Evolutionary conservation across 2,888 invertebrate species (phyloP).

Genomic region (Drosophila histrio): DNA sequence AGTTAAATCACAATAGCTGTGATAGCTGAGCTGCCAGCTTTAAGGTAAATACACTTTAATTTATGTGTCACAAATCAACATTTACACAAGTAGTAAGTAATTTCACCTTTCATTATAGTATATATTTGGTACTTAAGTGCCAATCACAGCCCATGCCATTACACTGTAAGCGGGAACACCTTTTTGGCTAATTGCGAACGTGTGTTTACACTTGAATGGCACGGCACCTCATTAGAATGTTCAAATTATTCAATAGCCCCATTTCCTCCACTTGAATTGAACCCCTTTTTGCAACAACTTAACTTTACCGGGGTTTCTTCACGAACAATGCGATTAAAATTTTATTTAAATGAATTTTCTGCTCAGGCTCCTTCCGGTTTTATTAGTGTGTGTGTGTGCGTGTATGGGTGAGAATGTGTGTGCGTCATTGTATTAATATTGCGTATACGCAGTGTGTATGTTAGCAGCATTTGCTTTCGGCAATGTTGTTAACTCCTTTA

Average conservation of each 20-base stretch:
- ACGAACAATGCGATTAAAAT: conserved; percentile 49
- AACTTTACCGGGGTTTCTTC: conserved; percentile 13
- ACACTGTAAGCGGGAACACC: not conserved
- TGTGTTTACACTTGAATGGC: conserved; percentile 61
- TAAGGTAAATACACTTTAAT: not conserved
- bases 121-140: not conserved
- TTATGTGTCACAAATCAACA: not conserved
- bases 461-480: not conserved
- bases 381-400: not conserved
- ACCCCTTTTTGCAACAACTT: conserved; percentile 37
- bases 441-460: conserved; percentile 35
- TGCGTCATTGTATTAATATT: conserved; percentile 25
- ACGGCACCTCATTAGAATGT: conserved; percentile 41
- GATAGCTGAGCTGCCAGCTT: too few relatives aligned
- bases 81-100: not conserved
- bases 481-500: conserved; percentile 39
- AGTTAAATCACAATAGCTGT: too few relatives aligned
- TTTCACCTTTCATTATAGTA: not conserved
- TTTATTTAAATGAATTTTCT: conserved; percentile 56
- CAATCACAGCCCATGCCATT: not conserved
- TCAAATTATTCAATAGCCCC: conserved; percentile 41
- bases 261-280: conserved; percentile 27
- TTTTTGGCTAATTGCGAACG: conserved; percentile 67
- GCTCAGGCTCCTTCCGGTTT: conserved; percentile 29
- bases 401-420: not conserved